phyloP scores from a whole-genome alignment of 2,113 vertebrate genomes.

The Mormyrus lacerda region DNA sequence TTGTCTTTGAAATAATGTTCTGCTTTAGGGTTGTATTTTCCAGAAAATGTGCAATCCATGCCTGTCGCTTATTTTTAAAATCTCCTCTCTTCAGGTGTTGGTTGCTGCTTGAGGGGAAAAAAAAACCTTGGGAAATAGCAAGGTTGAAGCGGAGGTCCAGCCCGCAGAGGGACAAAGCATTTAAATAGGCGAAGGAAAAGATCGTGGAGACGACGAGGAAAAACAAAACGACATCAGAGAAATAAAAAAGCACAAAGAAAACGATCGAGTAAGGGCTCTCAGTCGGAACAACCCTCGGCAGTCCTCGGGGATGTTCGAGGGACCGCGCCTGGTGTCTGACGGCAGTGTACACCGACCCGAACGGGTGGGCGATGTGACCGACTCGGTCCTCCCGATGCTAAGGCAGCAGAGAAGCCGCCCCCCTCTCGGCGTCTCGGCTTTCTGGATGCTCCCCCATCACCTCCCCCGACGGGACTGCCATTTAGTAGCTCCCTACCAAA shows the following conservation, averaged over 20 bases:
- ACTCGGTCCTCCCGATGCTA: neutral
- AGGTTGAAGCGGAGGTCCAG: neutral
- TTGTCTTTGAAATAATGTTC: conserved; percentile 10
- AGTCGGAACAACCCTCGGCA: neutral
- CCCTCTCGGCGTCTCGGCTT: conserved; percentile 9
- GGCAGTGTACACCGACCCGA: conserved; percentile 5
- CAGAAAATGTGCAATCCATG: neutral
- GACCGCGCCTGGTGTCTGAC: neutral
- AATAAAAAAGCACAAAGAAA: neutral
- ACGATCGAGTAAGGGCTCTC: neutral
- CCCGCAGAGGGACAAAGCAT: neutral
- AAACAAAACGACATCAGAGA: neutral
- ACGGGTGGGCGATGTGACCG: conserved; percentile 18
- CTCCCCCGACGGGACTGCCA: conserved; percentile 2
- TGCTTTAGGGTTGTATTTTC: conserved; percentile 13
- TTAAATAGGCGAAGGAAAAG: neutral
- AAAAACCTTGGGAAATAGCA: conserved; percentile 4
- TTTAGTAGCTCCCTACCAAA: neutral
- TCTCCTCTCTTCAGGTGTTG: conserved; percentile 17
- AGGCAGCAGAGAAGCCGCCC: conserved; percentile 3
- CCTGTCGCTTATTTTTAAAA: conserved; percentile 1
- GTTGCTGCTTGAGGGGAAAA: neutral
- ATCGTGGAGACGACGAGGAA: neutral
- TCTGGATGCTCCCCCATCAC: conserved; percentile 6
- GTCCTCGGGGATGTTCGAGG: neutral